A percentile compares a stretch with the other conserved stretches of the same genome.
Conservation (phyloP, 2,797 vertebrate species). For the Sebastes trivittatus region DNA sequence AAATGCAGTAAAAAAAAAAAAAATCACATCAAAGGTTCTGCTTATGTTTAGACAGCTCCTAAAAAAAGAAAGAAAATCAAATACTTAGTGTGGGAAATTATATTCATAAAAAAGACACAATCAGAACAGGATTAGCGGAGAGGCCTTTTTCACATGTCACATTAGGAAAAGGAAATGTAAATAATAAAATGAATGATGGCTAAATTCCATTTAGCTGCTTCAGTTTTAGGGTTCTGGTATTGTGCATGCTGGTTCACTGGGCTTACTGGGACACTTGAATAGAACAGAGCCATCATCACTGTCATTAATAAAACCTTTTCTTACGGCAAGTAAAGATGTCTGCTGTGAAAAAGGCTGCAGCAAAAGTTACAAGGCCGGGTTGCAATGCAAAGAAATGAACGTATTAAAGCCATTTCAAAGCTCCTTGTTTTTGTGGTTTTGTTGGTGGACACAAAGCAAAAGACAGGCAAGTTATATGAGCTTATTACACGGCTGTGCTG, state of each 20-base stretch:
- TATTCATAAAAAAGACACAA: background rate
- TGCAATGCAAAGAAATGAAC: background rate
- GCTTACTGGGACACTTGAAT: background rate
- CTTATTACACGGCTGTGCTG: too few relatives aligned
- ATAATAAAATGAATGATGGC: background rate
- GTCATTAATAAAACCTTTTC: background rate
- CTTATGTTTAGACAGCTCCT: background rate
- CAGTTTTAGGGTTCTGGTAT: background rate
- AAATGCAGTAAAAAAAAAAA: background rate
- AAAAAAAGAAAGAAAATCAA: background rate
- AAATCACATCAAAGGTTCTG: background rate
- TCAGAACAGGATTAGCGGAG: background rate
- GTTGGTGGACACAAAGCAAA: background rate
- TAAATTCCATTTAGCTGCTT: background rate
- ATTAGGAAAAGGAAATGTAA: background rate
- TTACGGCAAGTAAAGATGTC: background rate
- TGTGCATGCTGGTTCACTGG: background rate
- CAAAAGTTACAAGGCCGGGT: background rate
- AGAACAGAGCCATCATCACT: background rate
- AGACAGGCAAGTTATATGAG: background rate
- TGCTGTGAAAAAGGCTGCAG: background rate
- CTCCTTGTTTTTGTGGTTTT: background rate
- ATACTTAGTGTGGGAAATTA: background rate
- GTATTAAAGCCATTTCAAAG: rapidly evolving
- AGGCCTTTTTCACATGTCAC: background rate